Evolutionary conservation across 2,888 invertebrate genomes (phyloP).

Genomic region (Mythimna pallens): DNA sequence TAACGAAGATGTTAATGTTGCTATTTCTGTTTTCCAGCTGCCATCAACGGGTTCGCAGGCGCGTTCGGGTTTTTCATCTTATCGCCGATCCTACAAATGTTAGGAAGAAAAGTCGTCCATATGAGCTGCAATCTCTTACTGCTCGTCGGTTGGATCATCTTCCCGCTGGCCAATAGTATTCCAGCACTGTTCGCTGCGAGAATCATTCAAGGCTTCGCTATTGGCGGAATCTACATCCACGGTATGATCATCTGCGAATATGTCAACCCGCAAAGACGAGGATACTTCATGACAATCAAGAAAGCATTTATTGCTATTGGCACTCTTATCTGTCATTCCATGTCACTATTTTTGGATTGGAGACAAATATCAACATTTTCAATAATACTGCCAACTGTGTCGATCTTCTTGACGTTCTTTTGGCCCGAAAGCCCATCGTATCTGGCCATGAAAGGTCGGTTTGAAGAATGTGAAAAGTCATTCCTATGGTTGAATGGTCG

Average conservation of each 20-base stretch:
- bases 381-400: slow-evolving; percentile 42
- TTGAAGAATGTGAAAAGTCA: slow-evolving; percentile 68
- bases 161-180: slow-evolving; percentile 66
- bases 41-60: slow-evolving; percentile 70
- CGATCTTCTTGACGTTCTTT: slow-evolving; percentile 63
- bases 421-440: slow-evolving; percentile 76
- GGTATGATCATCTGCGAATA: slow-evolving; percentile 72
- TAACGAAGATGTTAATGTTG: neutral
- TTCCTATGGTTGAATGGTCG: slow-evolving; percentile 70
- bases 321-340: slow-evolving; percentile 68
- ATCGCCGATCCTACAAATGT: slow-evolving; percentile 69
- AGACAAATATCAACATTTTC: slow-evolving; percentile 68
- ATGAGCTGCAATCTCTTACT: slow-evolving; percentile 54
- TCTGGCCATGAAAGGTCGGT: slow-evolving; percentile 71
- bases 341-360: slow-evolving; percentile 69
- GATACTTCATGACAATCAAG: slow-evolving; percentile 70
- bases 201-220: slow-evolving; percentile 69
- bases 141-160: slow-evolving; percentile 68
- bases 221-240: slow-evolving; percentile 69
- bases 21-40: slow-evolving; percentile 61
- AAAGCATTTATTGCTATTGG: slow-evolving; percentile 67
- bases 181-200: slow-evolving; percentile 66
- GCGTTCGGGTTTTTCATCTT: slow-evolving; percentile 68
- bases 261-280: slow-evolving; percentile 68
- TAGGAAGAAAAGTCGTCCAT: slow-evolving; percentile 69